These are phyloP conservation scores for Villa cingulata DNA, from an alignment of 2,888 invertebrate species.

Conservation along the genomic window DNA sequence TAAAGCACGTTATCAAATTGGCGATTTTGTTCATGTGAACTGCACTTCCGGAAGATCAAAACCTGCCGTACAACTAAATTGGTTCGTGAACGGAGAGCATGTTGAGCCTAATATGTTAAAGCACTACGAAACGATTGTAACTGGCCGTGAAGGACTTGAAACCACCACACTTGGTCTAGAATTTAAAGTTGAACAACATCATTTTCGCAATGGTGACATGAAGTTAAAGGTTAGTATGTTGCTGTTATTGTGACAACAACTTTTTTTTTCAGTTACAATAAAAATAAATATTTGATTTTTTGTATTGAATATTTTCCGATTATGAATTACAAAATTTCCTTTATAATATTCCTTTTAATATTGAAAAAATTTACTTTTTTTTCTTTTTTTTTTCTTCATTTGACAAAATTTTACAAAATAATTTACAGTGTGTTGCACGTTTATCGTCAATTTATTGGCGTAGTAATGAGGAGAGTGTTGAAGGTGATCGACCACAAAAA, in stretches of 20 bases:
- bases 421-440: constrained; percentile 47
- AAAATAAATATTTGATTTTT: too few relatives aligned
- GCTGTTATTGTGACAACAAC: too few relatives aligned
- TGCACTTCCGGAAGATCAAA: constrained; percentile 49
- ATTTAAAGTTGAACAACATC: constrained; percentile 51
- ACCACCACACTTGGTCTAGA: constrained; percentile 53
- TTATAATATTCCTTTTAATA: too few relatives aligned
- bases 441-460: constrained; percentile 58
- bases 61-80: constrained; percentile 44
- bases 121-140: constrained; percentile 40
- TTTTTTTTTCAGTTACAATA: too few relatives aligned
- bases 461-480: constrained; percentile 62
- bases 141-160: constrained; percentile 48
- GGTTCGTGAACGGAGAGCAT: constrained; percentile 47
- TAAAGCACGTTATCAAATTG: constrained; percentile 43
- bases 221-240: constrained; percentile 48
- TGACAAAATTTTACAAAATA: not conserved
- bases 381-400: not conserved
- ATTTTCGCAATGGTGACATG: constrained; percentile 59
- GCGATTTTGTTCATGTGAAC: constrained; percentile 45
- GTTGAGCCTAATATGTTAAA: constrained; percentile 34
- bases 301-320: too few relatives aligned
- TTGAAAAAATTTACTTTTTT: too few relatives aligned
- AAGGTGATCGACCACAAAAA: constrained; percentile 51
- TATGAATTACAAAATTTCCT: too few relatives aligned